phyloP scores from a whole-genome alignment of 2,113 vertebrate species.

The Tretioscincus oriximinensis region DNA sequence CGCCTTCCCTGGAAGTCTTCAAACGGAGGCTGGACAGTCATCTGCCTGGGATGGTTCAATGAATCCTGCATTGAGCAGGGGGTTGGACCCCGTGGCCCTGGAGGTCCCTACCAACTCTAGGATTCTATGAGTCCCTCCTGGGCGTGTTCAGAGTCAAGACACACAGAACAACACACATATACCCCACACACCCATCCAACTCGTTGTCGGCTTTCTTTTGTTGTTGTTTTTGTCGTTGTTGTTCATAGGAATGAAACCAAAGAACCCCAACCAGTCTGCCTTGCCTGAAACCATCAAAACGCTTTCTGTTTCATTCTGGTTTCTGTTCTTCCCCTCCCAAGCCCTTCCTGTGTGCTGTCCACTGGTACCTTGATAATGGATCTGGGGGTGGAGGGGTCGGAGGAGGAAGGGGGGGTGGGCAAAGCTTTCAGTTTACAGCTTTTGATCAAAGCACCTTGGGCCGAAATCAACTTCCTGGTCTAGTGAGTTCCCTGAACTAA shows the following conservation, averaged over 20 bases:
- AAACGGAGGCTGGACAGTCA: too few relatives aligned
- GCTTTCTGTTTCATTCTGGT: constrained; percentile 72
- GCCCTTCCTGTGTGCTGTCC: constrained; percentile 13
- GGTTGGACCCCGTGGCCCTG: too few relatives aligned
- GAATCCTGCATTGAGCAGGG: too few relatives aligned
- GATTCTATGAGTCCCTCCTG: too few relatives aligned
- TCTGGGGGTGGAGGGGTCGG: constrained; percentile 59
- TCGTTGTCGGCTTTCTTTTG: constrained; percentile 73
- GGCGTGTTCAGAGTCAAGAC: too few relatives aligned
- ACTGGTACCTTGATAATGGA: constrained; percentile 39
- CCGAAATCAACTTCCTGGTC: constrained; percentile 80
- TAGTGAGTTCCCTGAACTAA: constrained; percentile 80
- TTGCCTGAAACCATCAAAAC: constrained; percentile 79
- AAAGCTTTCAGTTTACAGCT: constrained; percentile 64
- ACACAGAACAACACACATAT: too few relatives aligned
- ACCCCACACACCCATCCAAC: too few relatives aligned
- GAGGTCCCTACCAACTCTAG: too few relatives aligned
- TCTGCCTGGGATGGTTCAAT: too few relatives aligned
- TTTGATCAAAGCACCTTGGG: constrained; percentile 82
- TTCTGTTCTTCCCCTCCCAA: constrained; percentile 61
- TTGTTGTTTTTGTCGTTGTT: constrained; percentile 39
- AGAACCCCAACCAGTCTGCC: too few relatives aligned
- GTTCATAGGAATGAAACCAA: background rate
- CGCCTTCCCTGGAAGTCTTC: too few relatives aligned
- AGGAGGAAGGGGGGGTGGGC: constrained; percentile 57